Base-by-base conservation (phyloP, 2,888 invertebrate genomes). In the Chrysolina haemoptera region DNA sequence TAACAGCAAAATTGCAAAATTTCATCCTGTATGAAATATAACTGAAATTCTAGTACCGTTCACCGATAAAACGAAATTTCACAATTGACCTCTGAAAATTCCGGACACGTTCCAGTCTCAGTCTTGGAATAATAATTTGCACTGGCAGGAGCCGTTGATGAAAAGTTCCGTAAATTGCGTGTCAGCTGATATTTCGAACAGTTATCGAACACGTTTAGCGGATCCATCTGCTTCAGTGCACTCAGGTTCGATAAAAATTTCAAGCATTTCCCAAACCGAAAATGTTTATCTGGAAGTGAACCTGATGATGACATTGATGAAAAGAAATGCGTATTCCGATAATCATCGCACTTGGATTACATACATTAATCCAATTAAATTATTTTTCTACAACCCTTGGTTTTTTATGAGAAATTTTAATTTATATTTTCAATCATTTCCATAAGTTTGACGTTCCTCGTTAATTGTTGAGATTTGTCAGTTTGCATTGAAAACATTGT, bases 131-230 rank as follows among this genome's bases (percentile, higher is more conserved):
- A 53, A 20, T 53, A 53, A 53, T 53, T 20, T 11, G 6, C 20
- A 20, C 18, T 18, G 53, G 11, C 53, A 20, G 18, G 0, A 35
- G 35, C 35, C 35, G 35, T 35, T 35, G 20, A 43, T 14, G 43
- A 3, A 18, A 53, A 20, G 12, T 53, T 50, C 9, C 48, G 8
- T 16, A 50, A 50, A 50, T 50, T 53, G 53, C 53, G 5, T 18
- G 12, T 20, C 53, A 53, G 5, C 53, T 22, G 12, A 18, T 18
- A 53, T 53, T 12, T 10, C 53, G 5, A 53, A 53, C 20, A 20
- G 53, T 20, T 53, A 53, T 53, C 12, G 53, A 53, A 53, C 53
- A 53, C 53, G 20, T 53, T 53, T 20, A 53, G 4, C 12, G 53
- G 16, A 20, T 53, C 12, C 53, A 11, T 20, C 11, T 53, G 53